Evolutionary conservation across 2,113 vertebrate genomes (phyloP).

Genomic region (Serilophus lunatus): DNA sequence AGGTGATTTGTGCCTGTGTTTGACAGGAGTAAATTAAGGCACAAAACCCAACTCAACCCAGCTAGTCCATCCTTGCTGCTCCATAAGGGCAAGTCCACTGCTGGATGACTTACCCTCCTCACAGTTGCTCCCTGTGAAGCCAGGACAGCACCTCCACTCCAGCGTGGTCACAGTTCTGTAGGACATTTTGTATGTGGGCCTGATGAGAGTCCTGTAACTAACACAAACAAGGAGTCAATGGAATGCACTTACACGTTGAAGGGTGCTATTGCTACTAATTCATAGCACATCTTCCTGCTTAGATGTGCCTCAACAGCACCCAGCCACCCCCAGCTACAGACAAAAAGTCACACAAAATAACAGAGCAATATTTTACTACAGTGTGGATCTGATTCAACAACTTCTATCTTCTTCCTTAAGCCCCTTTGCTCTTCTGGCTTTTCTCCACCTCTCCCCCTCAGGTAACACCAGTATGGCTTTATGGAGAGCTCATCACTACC

Average conservation of each 20-base stretch:
- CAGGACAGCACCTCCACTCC: slow-evolving; percentile 94
- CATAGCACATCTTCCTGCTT: not conserved
- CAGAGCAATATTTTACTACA: not conserved
- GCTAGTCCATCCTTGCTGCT: not conserved
- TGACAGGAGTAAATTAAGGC: not conserved
- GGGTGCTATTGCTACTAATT: fast-evolving
- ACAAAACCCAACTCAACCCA: not conserved
- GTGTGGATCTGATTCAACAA: fast-evolving
- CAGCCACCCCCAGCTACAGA: not conserved
- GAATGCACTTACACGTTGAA: not conserved
- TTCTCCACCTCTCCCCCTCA: not conserved
- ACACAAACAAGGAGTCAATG: slow-evolving; percentile 65
- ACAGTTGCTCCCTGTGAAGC: slow-evolving; percentile 87
- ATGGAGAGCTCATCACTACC: not conserved
- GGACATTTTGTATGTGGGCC: slow-evolving; percentile 87
- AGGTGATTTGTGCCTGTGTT: not conserved
- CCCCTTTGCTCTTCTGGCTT: not conserved
- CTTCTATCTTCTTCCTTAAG: not conserved
- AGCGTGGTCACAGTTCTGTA: slow-evolving; percentile 87
- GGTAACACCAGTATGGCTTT: not conserved
- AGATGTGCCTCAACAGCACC: not conserved
- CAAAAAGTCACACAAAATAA: not conserved
- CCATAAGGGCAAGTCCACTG: fast-evolving
- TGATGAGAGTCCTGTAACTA: slow-evolving; percentile 94
- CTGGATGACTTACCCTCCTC: slow-evolving; percentile 80